Evolutionary conservation across 2,113 vertebrate genomes (phyloP).

Genomic region (Steatornis caripensis): DNA sequence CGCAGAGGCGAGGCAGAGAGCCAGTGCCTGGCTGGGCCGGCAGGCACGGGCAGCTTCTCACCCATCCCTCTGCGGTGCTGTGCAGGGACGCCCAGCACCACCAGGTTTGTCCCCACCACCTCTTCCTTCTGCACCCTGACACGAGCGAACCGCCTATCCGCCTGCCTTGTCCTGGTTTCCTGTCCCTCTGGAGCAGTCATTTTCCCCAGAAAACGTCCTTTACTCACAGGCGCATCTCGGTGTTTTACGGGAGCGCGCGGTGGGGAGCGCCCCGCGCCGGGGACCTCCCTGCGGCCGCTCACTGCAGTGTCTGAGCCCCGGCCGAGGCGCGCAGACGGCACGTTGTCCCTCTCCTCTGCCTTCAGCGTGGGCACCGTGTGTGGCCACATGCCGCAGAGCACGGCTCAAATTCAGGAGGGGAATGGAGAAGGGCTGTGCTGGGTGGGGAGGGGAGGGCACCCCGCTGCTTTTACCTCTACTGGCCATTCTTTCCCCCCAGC

Average conservation of each 20-base stretch:
- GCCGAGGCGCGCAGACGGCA: accelerated
- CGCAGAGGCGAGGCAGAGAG: background rate
- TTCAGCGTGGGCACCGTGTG: accelerated
- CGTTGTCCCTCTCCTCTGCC: background rate
- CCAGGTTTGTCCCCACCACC: slow-evolving; percentile 9
- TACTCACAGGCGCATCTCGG: background rate
- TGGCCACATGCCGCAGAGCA: accelerated
- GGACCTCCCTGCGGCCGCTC: background rate
- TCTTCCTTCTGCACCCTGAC: background rate
- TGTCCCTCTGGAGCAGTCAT: background rate
- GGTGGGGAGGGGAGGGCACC: background rate
- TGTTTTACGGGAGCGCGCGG: accelerated
- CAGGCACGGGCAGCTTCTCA: accelerated
- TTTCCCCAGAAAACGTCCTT: background rate
- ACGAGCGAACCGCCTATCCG: accelerated
- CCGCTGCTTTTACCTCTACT: background rate
- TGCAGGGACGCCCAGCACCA: background rate
- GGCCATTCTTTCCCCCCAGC: background rate
- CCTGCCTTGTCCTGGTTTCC: background rate
- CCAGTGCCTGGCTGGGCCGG: accelerated
- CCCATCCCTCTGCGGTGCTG: background rate
- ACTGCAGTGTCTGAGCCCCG: accelerated
- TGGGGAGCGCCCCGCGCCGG: background rate
- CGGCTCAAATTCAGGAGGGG: accelerated
- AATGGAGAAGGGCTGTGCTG: background rate